Base-by-base conservation (phyloP, 2,113 vertebrate species). In the Motacilla tschutschensis region DNA sequence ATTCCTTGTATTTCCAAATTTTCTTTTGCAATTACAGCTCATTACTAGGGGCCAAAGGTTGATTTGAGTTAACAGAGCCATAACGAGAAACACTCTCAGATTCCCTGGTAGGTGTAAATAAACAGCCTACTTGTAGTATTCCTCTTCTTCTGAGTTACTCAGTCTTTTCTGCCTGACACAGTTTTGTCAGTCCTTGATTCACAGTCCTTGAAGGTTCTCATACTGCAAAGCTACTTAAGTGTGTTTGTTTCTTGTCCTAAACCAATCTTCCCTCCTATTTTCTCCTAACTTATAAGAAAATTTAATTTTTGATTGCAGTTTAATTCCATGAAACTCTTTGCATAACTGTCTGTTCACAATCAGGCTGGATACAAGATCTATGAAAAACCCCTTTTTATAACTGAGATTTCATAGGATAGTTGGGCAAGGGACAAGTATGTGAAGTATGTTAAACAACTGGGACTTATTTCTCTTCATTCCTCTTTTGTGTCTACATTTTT, bases 211-310 rank as follows among this genome's bases (percentile, higher is more conserved):
- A 41, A 48, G 36, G 14, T 75, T 74, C 24, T 67, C 17, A 4
- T 60, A 43, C 47, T 14, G 59, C 69, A 72, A 41, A 75, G 41
- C 12, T 51, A 25, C 48, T 70, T 51, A 36, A 29, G 31, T 57
- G 9, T 87, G 43, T 82, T 87, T 69, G 18, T 62, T 87, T 76
- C 50, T 47, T 90, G n/a, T 79, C 29, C 35, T 71, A 33, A 81
- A 86, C n/a, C 54, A 80, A 13, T 67, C 91, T 95, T 88, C 41
- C 36, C 22, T 58, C 60, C 44, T 86, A 33, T 25, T 87, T 90
- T 80, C 47, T 67, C n/a, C 48, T 60, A 79, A 58, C 25, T 6
- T 57, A 29, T 71, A 65, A 80, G 51, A 74, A 79, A 81, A 62
- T 76, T 59, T 75, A 43, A 31, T 57, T 75, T 80, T 60, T 76